These are phyloP conservation scores for Bursaphelenchus mucronatus DNA, from an alignment of 1,140 invertebrate genomes.

Conservation along the genomic window DNA sequence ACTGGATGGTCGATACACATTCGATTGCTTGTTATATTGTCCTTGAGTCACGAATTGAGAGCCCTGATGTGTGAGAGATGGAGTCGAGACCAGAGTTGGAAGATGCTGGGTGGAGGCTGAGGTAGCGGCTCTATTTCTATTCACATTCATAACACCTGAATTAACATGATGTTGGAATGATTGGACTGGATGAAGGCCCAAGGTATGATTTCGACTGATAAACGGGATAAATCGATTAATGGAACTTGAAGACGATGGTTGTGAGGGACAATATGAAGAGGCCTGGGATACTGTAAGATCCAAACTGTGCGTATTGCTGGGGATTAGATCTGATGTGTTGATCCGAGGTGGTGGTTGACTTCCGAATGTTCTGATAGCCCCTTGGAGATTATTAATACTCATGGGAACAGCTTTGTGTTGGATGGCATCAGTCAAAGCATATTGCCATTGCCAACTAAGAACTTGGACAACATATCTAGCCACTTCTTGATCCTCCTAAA, in stretches of 20 bases:
- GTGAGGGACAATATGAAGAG: neutral
- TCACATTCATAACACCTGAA: slow-evolving; percentile 7
- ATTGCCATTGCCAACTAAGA: slow-evolving; percentile 36
- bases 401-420: slow-evolving; percentile 40
- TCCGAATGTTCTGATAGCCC: slow-evolving; percentile 38
- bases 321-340: neutral
- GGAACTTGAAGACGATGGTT: no score
- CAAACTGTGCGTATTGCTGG: slow-evolving; percentile 5
- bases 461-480: slow-evolving; percentile 34
- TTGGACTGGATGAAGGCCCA: slow-evolving; percentile 34
- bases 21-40: slow-evolving; percentile 1
- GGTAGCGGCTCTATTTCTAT: slow-evolving; percentile 10
- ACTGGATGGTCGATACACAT: slow-evolving; percentile 10
- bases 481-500: slow-evolving; percentile 39
- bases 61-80: neutral
- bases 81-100: slow-evolving; percentile 7
- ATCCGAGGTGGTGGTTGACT: slow-evolving; percentile 3
- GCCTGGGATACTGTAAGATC: neutral
- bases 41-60: neutral
- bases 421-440: slow-evolving; percentile 34
- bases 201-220: slow-evolving; percentile 6
- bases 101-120: slow-evolving; percentile 28
- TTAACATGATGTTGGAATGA: slow-evolving; percentile 27
- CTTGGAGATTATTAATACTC: slow-evolving; percentile 46
- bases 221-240: slow-evolving; percentile 1